Base-by-base conservation (phyloP, 2,888 invertebrate species). In the Abrostola triplasia region DNA sequence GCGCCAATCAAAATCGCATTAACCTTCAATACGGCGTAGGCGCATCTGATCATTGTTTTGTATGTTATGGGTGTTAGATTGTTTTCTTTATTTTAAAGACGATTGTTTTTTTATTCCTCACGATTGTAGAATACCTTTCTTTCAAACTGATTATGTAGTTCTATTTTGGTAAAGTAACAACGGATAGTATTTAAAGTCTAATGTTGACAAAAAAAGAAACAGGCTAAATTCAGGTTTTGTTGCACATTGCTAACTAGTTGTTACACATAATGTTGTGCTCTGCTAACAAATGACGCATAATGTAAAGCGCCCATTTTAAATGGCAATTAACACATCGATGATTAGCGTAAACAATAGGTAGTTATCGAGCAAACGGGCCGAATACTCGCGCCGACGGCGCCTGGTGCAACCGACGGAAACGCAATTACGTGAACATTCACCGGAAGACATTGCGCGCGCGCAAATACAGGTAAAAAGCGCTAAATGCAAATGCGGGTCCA, bases 1-100 rank as follows among this genome's bases (percentile, higher is more conserved):
- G 81, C 83, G 85, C 85, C 90, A 90, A 93, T 93, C 91, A 92
- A 92, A 92, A 88, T 84, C 88, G 84, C 90, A 91, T 93, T 90
- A 92, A 80, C 79, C 82, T 77, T 75, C 75, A 61, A 72, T 73
- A 73, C 78, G 77, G 73, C 64, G 77, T 81, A 75, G 62, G 82
- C 84, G 85, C 87, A 84, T 82, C 82, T 76, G 65, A 76, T 70
- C 68, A 73, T 51, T 77, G 76, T 76, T 74, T 79, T 80, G 73
- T 73, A 69, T 67, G 55, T 51, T 40, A 59, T 61, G 42, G 36
- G 50, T 9, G 10, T 52, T 58, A 24, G 24, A 24, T 71, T 44
- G 40, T 41, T 40, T 52, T 59, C 35, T 65, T 59, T 62, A 54
- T 42, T 36, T 53, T 38, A 10, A 55, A 63, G 63, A 71, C 48